These are phyloP conservation scores for Acanthochromis polyacanthus DNA, from an alignment of 2,113 vertebrate genomes.

Conservation along the genomic window DNA sequence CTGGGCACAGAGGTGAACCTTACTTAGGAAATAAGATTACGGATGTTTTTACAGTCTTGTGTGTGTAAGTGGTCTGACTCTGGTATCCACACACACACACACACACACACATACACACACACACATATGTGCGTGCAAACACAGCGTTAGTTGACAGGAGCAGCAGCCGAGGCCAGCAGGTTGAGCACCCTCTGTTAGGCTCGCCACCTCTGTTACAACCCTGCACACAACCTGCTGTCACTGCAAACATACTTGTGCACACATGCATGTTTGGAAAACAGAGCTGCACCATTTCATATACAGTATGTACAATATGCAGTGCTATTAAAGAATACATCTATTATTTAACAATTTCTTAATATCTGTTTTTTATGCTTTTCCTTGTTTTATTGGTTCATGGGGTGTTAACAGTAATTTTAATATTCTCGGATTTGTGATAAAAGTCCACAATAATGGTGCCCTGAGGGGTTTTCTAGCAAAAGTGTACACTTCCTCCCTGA, in stretches of 20 bases:
- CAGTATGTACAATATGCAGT: background rate
- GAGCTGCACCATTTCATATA: too few species aligned
- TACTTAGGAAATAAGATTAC: slow-evolving; percentile 31
- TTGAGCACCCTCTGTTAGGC: slow-evolving; percentile 18
- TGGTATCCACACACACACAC: slow-evolving; percentile 7
- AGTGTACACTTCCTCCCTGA: background rate
- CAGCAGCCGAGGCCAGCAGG: slow-evolving; percentile 17
- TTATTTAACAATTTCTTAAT: background rate
- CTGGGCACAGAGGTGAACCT: slow-evolving; percentile 7
- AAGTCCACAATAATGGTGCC: background rate
- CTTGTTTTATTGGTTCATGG: background rate
- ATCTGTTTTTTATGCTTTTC: background rate
- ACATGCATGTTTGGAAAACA: too few species aligned
- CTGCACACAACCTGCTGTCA: slow-evolving; percentile 28
- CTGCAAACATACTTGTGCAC: background rate
- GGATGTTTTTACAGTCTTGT: slow-evolving; percentile 24
- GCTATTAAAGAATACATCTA: background rate
- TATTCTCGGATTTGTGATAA: background rate
- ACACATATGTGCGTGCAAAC: background rate
- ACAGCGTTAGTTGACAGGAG: slow-evolving; percentile 30
- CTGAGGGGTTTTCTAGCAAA: background rate
- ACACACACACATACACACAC: background rate
- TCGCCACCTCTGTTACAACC: slow-evolving; percentile 17
- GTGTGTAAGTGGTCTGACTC: background rate
- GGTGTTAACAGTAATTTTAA: background rate